Evolutionary conservation across 1,140 invertebrate species (phyloP).

Genomic region (Caenorhabditis inopinata): DNA sequence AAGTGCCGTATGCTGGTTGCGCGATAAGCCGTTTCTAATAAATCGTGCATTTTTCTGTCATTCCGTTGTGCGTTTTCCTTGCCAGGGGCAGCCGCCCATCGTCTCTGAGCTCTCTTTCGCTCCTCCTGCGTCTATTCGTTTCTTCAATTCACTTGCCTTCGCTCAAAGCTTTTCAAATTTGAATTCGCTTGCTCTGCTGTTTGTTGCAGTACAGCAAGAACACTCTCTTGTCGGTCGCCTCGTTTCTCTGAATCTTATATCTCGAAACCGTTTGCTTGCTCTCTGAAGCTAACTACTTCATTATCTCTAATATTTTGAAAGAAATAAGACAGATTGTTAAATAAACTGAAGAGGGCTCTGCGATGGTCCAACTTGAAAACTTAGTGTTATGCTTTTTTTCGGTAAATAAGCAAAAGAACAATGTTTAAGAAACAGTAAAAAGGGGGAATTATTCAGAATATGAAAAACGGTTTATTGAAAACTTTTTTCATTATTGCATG

Average conservation of each 20-base stretch:
- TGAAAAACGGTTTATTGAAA: no score
- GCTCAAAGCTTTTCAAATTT: conserved; percentile 8
- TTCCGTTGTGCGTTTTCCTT: neutral
- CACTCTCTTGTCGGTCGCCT: conserved; percentile 1
- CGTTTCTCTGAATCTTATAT: neutral
- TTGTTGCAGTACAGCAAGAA: conserved; percentile 12
- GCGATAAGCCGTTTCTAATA: neutral
- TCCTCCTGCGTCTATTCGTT: neutral
- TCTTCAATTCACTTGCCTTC: neutral
- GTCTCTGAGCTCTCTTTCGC: neutral
- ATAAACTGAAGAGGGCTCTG: neutral
- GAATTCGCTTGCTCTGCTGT: conserved; percentile 23
- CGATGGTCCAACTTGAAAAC: no score
- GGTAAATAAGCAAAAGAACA: no score
- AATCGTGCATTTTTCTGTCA: conserved; percentile 15
- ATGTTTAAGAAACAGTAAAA: neutral
- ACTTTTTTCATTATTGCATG: no score
- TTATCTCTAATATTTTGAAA: neutral
- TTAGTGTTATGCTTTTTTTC: no score
- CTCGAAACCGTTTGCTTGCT: neutral
- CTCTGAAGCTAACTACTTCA: conserved; percentile 6
- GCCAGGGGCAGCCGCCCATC: neutral
- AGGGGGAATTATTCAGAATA: no score
- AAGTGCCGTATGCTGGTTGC: neutral
- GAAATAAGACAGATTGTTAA: neutral